Evolutionary conservation across 2,113 vertebrate species (phyloP).

Genomic region (Hydrolagus affinis): DNA sequence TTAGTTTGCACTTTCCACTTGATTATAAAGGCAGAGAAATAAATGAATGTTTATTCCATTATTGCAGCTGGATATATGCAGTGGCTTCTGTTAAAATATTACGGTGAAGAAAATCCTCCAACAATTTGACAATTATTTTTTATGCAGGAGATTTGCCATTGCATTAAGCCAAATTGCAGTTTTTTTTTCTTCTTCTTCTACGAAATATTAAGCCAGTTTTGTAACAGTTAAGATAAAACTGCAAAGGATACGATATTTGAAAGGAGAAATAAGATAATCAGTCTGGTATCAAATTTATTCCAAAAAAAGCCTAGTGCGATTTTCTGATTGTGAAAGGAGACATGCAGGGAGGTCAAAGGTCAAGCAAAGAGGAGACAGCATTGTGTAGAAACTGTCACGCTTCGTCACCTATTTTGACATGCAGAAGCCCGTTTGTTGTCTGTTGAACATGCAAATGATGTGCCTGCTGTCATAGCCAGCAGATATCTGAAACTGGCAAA

Average conservation of each 20-base stretch:
- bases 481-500: slow-evolving; percentile 89
- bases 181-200: background rate
- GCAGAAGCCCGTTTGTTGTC: slow-evolving; percentile 99
- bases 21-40: background rate
- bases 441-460: slow-evolving; percentile 99
- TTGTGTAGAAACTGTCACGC: slow-evolving; percentile 99
- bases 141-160: background rate
- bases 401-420: slow-evolving; percentile 99
- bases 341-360: slow-evolving; percentile 93
- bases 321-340: slow-evolving; percentile 88
- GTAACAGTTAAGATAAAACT: slow-evolving; percentile 24
- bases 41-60: background rate
- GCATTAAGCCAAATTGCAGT: background rate
- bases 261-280: slow-evolving; percentile 67
- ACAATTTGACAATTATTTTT: slow-evolving; percentile 11
- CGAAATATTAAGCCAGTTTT: slow-evolving; percentile 20
- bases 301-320: slow-evolving; percentile 70
- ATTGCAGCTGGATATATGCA: background rate
- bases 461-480: slow-evolving; percentile 95
- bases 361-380: slow-evolving; percentile 94
- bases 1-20: background rate
- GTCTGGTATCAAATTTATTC: slow-evolving; percentile 93
- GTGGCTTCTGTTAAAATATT: background rate
- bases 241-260: slow-evolving; percentile 31
- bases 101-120: background rate